Evolutionary conservation across 30 jellyfish, hydroid and myxozoan genomes (phyloP).

Genomic region (Turritopsis dohrnii): DNA sequence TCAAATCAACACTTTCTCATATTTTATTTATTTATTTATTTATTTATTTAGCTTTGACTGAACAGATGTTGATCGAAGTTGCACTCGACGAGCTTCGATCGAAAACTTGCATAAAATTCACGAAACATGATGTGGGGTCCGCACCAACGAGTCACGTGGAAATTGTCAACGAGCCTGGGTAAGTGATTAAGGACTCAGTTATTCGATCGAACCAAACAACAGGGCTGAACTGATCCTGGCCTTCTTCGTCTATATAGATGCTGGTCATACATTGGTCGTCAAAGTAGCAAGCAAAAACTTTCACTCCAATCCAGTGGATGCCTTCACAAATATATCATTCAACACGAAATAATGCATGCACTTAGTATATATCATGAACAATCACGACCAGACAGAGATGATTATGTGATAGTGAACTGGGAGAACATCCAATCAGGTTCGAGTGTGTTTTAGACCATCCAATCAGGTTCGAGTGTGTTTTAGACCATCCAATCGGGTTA

Average conservation of each 20-base stretch:
- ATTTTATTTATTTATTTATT: no score
- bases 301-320: neutral
- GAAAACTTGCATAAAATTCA: neutral
- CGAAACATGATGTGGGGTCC: neutral
- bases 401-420: neutral
- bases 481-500: no score
- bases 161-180: neutral
- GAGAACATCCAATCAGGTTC: neutral
- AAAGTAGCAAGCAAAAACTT: neutral
- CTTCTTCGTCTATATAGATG: neutral
- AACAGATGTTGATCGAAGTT: neutral
- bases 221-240: neutral
- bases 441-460: no score
- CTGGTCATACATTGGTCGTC: neutral
- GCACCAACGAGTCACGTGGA: neutral
- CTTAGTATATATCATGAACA: neutral
- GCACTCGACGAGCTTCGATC: neutral
- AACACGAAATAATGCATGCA: neutral
- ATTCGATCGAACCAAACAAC: neutral
- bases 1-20: neutral
- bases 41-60: neutral
- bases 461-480: no score
- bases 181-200: neutral
- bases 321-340: neutral
- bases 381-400: neutral